Evolutionary conservation across 2,888 invertebrate genomes (phyloP).

Genomic region (Microctonus brassicae): DNA sequence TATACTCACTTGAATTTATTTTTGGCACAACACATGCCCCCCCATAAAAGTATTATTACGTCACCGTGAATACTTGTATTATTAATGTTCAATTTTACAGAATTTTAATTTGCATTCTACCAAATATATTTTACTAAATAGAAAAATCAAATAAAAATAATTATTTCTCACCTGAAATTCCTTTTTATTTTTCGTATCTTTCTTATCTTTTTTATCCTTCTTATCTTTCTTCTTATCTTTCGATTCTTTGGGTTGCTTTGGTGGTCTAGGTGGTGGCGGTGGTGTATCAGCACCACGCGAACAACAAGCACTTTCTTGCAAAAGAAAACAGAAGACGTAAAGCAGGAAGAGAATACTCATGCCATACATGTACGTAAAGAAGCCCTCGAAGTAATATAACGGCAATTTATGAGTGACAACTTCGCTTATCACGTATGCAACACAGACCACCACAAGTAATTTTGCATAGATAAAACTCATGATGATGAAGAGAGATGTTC

Average conservation of each 20-base stretch:
- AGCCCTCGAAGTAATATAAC: slow-evolving; percentile 93
- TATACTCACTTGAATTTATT: slow-evolving; percentile 18
- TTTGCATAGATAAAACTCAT: slow-evolving; percentile 97
- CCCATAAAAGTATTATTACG: slow-evolving; percentile 50
- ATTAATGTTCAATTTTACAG: slow-evolving; percentile 1
- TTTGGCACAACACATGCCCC: slow-evolving; percentile 43
- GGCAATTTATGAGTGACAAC: slow-evolving; percentile 93
- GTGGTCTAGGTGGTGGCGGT: slow-evolving; percentile 77
- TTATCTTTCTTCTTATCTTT: slow-evolving; percentile 78
- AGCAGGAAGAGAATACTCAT: slow-evolving; percentile 93
- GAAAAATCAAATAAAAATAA: background rate
- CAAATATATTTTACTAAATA: background rate
- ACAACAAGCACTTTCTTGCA: slow-evolving; percentile 92
- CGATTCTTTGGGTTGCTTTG: slow-evolving; percentile 76
- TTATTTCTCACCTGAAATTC: slow-evolving; percentile 70
- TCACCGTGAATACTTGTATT: slow-evolving; percentile 35
- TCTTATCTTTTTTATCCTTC: slow-evolving; percentile 73
- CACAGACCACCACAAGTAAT: slow-evolving; percentile 91
- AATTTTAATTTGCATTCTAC: slow-evolving; percentile 5
- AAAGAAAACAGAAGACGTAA: slow-evolving; percentile 94
- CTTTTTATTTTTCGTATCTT: slow-evolving; percentile 72
- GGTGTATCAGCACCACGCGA: slow-evolving; percentile 74
- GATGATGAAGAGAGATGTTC: slow-evolving; percentile 94
- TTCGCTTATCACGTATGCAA: slow-evolving; percentile 95
- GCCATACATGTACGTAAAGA: slow-evolving; percentile 94